Conservation (phyloP, 64 coral and sea anemone genomes). For the Actinia tenebrosa region DNA sequence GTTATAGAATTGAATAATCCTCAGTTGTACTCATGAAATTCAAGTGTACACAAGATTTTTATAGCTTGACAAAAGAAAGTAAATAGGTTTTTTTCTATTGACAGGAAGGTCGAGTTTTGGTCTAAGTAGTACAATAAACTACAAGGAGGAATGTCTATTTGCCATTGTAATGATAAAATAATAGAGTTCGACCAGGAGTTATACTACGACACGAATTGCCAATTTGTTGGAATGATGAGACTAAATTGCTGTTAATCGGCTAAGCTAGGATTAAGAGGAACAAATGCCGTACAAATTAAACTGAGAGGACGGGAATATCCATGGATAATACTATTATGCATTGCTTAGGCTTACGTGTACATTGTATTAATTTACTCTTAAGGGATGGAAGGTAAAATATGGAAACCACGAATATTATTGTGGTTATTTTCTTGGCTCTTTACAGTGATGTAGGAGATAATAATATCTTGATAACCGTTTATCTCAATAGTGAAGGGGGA, state of each 20-base stretch:
- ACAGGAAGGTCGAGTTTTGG: neutral
- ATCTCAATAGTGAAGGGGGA: neutral
- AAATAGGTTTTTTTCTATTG: neutral
- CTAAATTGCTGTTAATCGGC: neutral
- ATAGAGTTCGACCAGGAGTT: neutral
- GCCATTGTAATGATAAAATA: constrained; percentile 1
- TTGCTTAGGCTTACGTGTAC: neutral
- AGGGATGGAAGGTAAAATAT: neutral
- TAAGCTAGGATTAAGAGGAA: neutral
- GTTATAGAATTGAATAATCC: too few relatives aligned
- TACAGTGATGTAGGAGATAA: neutral
- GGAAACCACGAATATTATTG: neutral
- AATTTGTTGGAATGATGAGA: neutral
- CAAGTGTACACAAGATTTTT: neutral
- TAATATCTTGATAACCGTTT: neutral
- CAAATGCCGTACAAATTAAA: neutral
- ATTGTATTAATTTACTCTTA: neutral
- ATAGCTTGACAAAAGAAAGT: neutral
- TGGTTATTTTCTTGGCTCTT: constrained; percentile 9
- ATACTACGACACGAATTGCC: neutral
- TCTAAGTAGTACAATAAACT: neutral
- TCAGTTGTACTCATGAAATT: neutral
- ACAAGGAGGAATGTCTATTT: neutral
- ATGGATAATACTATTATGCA: neutral
- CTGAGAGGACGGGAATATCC: neutral